Evolutionary conservation across 2,113 vertebrate genomes (phyloP).

Genomic region (Aegotheles bennettii): DNA sequence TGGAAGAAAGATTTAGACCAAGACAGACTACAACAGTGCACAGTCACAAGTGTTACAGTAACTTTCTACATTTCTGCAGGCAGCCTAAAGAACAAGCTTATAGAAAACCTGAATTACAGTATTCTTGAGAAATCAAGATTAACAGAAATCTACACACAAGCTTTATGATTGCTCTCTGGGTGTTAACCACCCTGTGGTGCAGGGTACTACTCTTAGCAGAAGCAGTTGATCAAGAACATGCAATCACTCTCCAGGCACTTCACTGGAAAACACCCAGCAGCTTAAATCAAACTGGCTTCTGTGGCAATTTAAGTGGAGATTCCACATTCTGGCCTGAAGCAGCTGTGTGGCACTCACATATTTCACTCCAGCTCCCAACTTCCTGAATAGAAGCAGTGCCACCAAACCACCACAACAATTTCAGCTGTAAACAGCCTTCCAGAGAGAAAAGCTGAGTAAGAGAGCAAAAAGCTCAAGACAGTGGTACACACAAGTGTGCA

Average conservation of each 20-base stretch:
- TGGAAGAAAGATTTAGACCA: background rate
- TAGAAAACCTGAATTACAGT: background rate
- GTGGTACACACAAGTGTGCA: background rate
- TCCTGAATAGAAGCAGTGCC: background rate
- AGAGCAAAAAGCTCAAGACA: background rate
- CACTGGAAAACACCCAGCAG: background rate
- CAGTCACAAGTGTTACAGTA: fast-evolving
- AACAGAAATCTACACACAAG: background rate
- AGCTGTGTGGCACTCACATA: background rate
- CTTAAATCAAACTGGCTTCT: background rate
- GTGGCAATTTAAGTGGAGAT: background rate
- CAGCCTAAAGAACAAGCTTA: background rate
- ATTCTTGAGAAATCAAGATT: background rate
- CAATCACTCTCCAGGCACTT: background rate
- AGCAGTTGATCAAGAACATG: background rate
- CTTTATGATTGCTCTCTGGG: background rate
- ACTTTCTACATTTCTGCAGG: background rate
- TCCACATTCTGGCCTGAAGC: background rate
- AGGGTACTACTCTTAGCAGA: background rate
- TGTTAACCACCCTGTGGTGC: background rate
- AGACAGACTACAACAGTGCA: background rate
- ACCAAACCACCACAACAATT: background rate
- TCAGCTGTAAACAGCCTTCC: background rate
- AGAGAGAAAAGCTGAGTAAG: background rate
- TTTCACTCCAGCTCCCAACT: background rate